Evolutionary conservation across 2,797 vertebrate species (phyloP).

Genomic region (Epinephelus coioides): DNA sequence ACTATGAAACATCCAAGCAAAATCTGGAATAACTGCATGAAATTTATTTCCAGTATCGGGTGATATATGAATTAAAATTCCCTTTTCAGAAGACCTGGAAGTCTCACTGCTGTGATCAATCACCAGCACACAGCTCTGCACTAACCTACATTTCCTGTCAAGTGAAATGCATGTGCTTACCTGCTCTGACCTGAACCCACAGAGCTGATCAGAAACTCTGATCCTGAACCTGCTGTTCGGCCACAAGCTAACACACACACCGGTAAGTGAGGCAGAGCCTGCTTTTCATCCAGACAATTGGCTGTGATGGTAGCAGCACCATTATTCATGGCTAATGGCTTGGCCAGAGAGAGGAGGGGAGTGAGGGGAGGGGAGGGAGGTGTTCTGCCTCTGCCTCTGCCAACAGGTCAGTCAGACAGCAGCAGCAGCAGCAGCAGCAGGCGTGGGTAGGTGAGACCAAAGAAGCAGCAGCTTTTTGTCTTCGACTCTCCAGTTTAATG

Average conservation of each 20-base stretch:
- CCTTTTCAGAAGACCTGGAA: neutral
- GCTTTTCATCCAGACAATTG: constrained; percentile 84
- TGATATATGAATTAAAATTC: neutral
- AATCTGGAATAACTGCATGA: constrained; percentile 3
- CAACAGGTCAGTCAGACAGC: constrained; percentile 66
- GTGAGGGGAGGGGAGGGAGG: constrained; percentile 32
- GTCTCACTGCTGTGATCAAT: constrained; percentile 23
- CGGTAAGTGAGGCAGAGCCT: constrained; percentile 75
- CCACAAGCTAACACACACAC: constrained; percentile 68
- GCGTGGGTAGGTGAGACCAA: constrained; percentile 45
- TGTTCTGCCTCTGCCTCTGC: constrained; percentile 63
- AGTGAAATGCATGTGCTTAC: constrained; percentile 66
- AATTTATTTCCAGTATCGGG: constrained; percentile 4
- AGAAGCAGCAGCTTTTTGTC: constrained; percentile 30
- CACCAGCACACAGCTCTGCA: constrained; percentile 27
- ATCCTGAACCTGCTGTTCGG: constrained; percentile 66
- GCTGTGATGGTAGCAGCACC: constrained; percentile 81
- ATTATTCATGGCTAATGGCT: constrained; percentile 83
- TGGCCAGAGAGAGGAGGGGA: constrained; percentile 44
- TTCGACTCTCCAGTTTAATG: constrained; percentile 18
- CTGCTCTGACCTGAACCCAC: constrained; percentile 65
- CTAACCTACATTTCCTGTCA: constrained; percentile 36
- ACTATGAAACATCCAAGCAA: neutral
- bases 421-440: constrained; percentile 44
- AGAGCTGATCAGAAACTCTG: constrained; percentile 62